Evolutionary conservation across 2,113 vertebrate genomes (phyloP).

Genomic region (Macrotis lagotis): DNA sequence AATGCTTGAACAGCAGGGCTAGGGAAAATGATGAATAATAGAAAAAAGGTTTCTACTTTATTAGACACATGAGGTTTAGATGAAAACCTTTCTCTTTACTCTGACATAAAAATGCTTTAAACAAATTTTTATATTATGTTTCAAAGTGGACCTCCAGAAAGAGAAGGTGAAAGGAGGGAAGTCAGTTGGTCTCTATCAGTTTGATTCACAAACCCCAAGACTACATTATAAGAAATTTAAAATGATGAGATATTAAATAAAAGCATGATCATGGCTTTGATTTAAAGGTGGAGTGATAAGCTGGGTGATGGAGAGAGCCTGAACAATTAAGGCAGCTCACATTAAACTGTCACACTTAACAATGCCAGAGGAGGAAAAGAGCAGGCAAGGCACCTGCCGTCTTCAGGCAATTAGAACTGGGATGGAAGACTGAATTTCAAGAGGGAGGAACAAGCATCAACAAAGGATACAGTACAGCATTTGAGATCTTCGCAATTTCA

Average conservation of each 20-base stretch:
- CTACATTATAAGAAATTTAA: not conserved
- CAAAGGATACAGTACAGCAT: not conserved
- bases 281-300: not conserved
- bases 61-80: not conserved
- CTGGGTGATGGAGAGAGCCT: conserved; percentile 7
- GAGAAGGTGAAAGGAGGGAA: not conserved
- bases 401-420: not conserved
- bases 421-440: not conserved
- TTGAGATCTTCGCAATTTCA: not conserved
- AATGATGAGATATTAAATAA: conserved; percentile 1
- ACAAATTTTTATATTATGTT: conserved; percentile 3
- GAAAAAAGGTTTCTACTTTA: conserved; percentile 3
- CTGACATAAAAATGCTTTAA: conserved; percentile 2
- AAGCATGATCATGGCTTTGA: not conserved
- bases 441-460: not conserved
- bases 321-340: conserved; percentile 6
- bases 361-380: not conserved
- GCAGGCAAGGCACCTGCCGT: not conserved
- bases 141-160: not conserved
- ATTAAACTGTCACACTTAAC: not conserved
- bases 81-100: not conserved
- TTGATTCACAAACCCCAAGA: not conserved
- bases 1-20: not conserved
- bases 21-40: not conserved
- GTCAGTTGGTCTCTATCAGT: not conserved